Conservation (phyloP, 2,888 invertebrate genomes). For the Volucella inflata region DNA sequence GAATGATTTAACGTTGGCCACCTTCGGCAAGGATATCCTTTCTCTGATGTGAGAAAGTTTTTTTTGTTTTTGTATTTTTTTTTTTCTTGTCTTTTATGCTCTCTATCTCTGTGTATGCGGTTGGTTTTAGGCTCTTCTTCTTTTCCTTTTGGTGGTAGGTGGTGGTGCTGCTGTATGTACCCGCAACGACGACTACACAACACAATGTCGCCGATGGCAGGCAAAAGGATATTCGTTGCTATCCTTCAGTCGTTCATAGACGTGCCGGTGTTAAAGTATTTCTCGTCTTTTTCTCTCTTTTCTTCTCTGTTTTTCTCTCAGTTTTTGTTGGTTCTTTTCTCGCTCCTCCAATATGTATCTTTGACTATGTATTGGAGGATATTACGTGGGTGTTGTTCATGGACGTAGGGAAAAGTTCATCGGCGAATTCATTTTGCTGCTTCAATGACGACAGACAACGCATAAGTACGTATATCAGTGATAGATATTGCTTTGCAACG, state of each 20-base stretch:
- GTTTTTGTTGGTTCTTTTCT: constrained; percentile 19
- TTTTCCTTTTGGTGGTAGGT: background rate
- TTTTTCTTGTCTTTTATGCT: constrained; percentile 42
- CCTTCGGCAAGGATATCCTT: constrained; percentile 71
- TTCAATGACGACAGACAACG: constrained; percentile 69
- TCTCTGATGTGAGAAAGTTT: constrained; percentile 53
- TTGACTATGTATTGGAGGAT: constrained; percentile 32
- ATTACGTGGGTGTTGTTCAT: constrained; percentile 69
- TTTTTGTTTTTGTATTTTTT: constrained; percentile 37
- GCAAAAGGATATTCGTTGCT: constrained; percentile 70
- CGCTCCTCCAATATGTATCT: constrained; percentile 5
- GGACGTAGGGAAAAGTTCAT: constrained; percentile 66
- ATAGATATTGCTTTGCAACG: constrained; percentile 54
- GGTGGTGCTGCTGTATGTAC: constrained; percentile 49
- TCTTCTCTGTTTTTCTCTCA: constrained; percentile 18
- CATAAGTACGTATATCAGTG: constrained; percentile 46
- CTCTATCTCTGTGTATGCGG: constrained; percentile 51
- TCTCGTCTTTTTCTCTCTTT: constrained; percentile 24
- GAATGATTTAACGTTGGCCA: constrained; percentile 77
- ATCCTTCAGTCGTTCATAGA: constrained; percentile 36
- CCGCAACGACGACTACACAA: constrained; percentile 74
- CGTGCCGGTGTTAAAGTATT: constrained; percentile 67
- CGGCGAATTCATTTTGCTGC: constrained; percentile 54
- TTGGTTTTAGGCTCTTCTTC: constrained; percentile 21
- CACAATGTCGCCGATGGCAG: constrained; percentile 72